Evolutionary conservation across 2,113 vertebrate genomes (phyloP).

Genomic region (Oryzias javanicus): DNA sequence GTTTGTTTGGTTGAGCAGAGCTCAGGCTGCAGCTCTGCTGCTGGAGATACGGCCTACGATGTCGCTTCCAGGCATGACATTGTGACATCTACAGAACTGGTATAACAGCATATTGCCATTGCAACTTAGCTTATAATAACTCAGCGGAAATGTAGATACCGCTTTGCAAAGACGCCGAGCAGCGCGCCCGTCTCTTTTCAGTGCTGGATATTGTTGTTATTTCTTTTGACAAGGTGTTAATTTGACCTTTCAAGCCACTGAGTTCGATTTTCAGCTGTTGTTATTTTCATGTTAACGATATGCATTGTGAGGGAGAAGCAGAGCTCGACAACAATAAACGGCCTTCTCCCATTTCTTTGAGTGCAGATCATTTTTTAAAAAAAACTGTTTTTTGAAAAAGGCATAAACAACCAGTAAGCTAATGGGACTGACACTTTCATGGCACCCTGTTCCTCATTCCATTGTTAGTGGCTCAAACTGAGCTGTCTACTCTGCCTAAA

Average conservation of each 20-base stretch:
- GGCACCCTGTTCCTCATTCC: too few relatives aligned
- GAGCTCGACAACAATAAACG: slow-evolving; percentile 29
- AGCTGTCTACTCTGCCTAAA: slow-evolving; percentile 1
- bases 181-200: slow-evolving; percentile 17
- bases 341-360: slow-evolving; percentile 20
- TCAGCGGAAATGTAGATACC: slow-evolving; percentile 22
- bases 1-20: slow-evolving; percentile 62
- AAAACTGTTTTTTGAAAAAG: slow-evolving; percentile 7
- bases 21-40: slow-evolving; percentile 41
- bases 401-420: slow-evolving; percentile 26
- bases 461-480: too few relatives aligned
- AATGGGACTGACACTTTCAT: not conserved
- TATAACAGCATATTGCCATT: slow-evolving; percentile 56
- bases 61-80: slow-evolving; percentile 48
- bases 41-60: slow-evolving; percentile 39
- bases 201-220: slow-evolving; percentile 14
- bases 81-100: slow-evolving; percentile 47
- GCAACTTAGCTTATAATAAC: slow-evolving; percentile 44
- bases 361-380: slow-evolving; percentile 41
- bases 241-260: slow-evolving; percentile 33
- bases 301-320: slow-evolving; percentile 17
- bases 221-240: slow-evolving; percentile 33
- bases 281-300: slow-evolving; percentile 34
- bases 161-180: slow-evolving; percentile 23
- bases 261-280: slow-evolving; percentile 28